phyloP scores from a whole-genome alignment of 2,113 vertebrate genomes.

The Pachycephala philippinensis region DNA sequence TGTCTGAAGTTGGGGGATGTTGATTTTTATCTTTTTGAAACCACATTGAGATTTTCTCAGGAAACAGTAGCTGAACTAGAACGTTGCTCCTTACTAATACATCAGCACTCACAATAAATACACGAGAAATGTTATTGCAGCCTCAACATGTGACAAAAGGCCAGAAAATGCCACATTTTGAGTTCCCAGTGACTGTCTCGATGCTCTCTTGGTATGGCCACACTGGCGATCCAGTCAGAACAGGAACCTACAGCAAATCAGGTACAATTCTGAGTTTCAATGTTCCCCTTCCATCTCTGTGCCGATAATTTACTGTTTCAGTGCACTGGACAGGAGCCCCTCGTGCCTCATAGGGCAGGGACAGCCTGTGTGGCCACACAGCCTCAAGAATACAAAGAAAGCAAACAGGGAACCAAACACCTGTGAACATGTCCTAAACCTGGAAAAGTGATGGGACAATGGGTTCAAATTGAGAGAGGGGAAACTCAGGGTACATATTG shows the following conservation, averaged over 20 bases:
- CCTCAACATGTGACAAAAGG: background rate
- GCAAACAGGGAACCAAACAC: background rate
- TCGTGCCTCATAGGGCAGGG: background rate
- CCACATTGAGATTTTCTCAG: fast-evolving
- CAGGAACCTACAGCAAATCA: background rate
- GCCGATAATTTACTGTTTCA: background rate
- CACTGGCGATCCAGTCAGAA: background rate
- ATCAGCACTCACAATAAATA: background rate
- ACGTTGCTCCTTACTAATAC: background rate
- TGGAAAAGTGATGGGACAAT: background rate
- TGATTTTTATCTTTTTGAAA: background rate
- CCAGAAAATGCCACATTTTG: background rate
- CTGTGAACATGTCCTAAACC: background rate
- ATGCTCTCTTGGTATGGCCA: fast-evolving
- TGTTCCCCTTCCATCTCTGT: background rate
- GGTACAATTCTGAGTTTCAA: fast-evolving
- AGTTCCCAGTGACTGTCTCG: background rate
- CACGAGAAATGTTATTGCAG: fast-evolving
- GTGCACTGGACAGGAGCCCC: background rate
- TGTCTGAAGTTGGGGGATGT: background rate
- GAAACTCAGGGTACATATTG: fast-evolving
- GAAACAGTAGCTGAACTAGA: background rate
- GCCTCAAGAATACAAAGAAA: background rate
- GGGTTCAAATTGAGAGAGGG: background rate
- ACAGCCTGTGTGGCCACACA: background rate